Evolutionary conservation across 2,888 invertebrate genomes (phyloP), one percentile per base, ranked within the genome.

Genomic region (Lapara coniferarum): DNA sequence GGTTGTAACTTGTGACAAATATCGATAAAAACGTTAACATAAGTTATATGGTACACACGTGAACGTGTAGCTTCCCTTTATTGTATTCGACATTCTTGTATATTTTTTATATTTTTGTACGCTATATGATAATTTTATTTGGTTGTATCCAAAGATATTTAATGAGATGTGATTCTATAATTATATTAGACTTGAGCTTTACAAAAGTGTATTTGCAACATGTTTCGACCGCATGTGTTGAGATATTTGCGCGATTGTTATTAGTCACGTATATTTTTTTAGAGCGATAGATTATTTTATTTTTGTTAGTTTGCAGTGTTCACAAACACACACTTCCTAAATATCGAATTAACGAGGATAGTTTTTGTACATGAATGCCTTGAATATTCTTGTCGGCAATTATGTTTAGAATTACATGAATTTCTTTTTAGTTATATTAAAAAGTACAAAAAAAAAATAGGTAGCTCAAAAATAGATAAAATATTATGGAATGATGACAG

Each of bases 61-160:
- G 76, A 78, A 75, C 73, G 78, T 71, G 71, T 75, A 70, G 79
- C 80, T 82, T 79, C 80, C 79, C 77, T 76, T 80, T 81, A 81
- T 80, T 74, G 79, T 84, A 84, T 82, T 85, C 80, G 80, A 84
- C 85, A 82, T 87, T 87, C 85, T 86, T 91, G 90, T 92, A 89
- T 89, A 89, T 88, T 89, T 80, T 91, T 92, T 91, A 88, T 91
- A 92, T 90, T 92, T 92, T 91, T 92, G 89, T 93, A 92, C 83
- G 90, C 89, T 91, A 86, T 87, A 84, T 81, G 74, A 83, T 89
- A 86, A 85, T 89, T 92, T 92, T 87, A 89, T 91, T 93, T 91
- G 92, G 92, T 92, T 88, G 85, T 87, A 89, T 86, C 93, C 93
- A 93, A 93, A 93, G 93, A 93, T 93, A 92, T 93, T 92, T 92